Evolutionary conservation across 2,888 invertebrate genomes (phyloP).

Genomic region (Gnatocerus cornutus): DNA sequence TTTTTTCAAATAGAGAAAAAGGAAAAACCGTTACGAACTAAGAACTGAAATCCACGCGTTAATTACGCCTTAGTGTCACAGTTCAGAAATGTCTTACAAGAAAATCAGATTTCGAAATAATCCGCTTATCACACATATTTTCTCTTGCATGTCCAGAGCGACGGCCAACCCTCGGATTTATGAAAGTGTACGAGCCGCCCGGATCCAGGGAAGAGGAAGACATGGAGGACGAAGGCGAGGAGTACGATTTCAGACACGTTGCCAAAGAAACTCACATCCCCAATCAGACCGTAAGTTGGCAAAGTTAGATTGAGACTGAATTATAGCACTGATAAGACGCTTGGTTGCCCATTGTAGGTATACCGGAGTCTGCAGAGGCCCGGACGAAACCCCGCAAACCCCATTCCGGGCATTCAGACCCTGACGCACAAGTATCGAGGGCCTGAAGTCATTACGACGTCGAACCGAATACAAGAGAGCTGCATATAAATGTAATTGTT

Average conservation of each 20-base stretch:
- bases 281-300: slow-evolving; percentile 67
- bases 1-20: no score
- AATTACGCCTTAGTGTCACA: no score
- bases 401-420: slow-evolving; percentile 79
- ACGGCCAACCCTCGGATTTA: slow-evolving; percentile 72
- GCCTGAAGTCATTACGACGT: slow-evolving; percentile 90
- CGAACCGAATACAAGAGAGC: slow-evolving; percentile 91
- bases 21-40: no score
- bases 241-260: slow-evolving; percentile 70
- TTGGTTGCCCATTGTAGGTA: slow-evolving; percentile 75
- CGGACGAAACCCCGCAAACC: slow-evolving; percentile 65
- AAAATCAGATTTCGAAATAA: slow-evolving; percentile 29
- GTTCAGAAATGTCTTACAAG: background rate
- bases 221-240: slow-evolving; percentile 69
- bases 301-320: slow-evolving; percentile 43
- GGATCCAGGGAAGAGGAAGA: slow-evolving; percentile 72
- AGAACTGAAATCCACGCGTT: no score
- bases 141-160: slow-evolving; percentile 67
- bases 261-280: slow-evolving; percentile 70
- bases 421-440: slow-evolving; percentile 86
- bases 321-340: slow-evolving; percentile 47
- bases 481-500: slow-evolving; percentile 83
- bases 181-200: slow-evolving; percentile 75
- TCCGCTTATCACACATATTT: slow-evolving; percentile 43
- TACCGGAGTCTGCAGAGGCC: slow-evolving; percentile 81